Evolutionary conservation across 1,140 invertebrate genomes (phyloP), one percentile per base, ranked within the genome.

Genomic region (Apis dorsata): DNA sequence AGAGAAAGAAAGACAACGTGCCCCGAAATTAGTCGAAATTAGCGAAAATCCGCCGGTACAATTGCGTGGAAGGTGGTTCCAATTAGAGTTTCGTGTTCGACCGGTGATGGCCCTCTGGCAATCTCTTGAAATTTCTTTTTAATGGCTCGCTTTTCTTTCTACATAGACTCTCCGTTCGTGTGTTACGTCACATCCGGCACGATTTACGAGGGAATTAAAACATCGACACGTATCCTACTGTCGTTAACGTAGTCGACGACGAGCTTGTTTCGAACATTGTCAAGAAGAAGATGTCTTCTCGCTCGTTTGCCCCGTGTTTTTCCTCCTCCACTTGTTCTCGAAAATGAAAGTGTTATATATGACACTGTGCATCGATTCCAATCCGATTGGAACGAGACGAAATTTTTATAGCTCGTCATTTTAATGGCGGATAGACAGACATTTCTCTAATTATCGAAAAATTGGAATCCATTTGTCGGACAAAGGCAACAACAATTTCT

Each of bases 111-210:
- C 84, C 89, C 89, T 84, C 87, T 57, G 55, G 83, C 72, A 68
- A 83, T 81, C 79, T 88, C 89, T 85, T 88, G 84, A 94, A 93
- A 94, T 94, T 90, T 85, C 85, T 92, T 94, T 94, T 93, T 93
- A 93, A 93, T 93, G 90, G 84, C 21, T 73, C 74, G 65, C 28
- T 63, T 49, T 66, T 77, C 17, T 90, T 24, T 75, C 76, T 73
- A 53, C 73, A 89, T 91, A 87, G 34, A 34, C 86, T 87, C 84
- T 73, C 69, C 62, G 60, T 3, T 9, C 28, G 9, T 19, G 7
- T 15, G 9, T 75, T 21, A 51, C 68, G 81, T 88, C 87, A 89
- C 88, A 92, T 93, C 92, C 93, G 93, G 90, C 76, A 74, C 68
- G 73, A 88, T 86, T 84, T 72, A 55, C 77, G 75, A 81, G 68